Conservation (phyloP, 2,797 vertebrate genomes). For the Corythornis leucogaster region DNA sequence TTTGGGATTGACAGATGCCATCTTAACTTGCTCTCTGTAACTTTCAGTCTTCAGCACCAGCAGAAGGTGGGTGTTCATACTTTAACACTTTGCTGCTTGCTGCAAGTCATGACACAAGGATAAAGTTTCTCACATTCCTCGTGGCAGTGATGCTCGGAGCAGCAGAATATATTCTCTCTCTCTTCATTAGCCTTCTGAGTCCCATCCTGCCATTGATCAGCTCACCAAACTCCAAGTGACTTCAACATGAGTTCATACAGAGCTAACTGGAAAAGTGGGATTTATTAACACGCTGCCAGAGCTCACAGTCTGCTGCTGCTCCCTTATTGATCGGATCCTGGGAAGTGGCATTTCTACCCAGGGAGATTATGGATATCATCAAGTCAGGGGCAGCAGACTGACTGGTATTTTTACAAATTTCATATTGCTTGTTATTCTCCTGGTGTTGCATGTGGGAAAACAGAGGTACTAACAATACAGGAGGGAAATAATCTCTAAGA, state of each 20-base stretch:
- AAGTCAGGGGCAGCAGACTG: not conserved
- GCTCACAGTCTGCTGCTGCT: conserved; percentile 21
- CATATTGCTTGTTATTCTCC: conserved; percentile 21
- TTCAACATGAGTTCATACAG: not conserved
- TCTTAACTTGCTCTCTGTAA: not conserved
- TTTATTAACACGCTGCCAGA: conserved; percentile 43
- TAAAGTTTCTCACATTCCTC: not conserved
- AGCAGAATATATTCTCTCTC: not conserved
- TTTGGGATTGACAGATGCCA: not conserved
- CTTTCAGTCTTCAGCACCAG: not conserved
- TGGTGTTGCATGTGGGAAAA: not conserved
- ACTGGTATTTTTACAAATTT: conserved; percentile 20
- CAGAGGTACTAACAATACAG: not conserved
- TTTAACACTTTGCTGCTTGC: not conserved
- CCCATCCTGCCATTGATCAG: conserved; percentile 38
- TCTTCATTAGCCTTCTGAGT: not conserved
- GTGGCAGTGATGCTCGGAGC: not conserved
- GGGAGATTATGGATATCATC: conserved; percentile 16
- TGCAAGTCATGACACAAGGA: not conserved
- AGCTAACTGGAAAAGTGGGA: conserved; percentile 46
- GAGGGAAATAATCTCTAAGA: not conserved
- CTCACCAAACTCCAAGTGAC: conserved; percentile 35
- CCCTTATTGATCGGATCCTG: not conserved
- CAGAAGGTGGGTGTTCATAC: not conserved
- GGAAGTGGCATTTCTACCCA: not conserved